Evolutionary conservation across 2,113 vertebrate species (phyloP), one percentile per base, ranked within the genome.

Genomic region (Menura novaehollandiae): DNA sequence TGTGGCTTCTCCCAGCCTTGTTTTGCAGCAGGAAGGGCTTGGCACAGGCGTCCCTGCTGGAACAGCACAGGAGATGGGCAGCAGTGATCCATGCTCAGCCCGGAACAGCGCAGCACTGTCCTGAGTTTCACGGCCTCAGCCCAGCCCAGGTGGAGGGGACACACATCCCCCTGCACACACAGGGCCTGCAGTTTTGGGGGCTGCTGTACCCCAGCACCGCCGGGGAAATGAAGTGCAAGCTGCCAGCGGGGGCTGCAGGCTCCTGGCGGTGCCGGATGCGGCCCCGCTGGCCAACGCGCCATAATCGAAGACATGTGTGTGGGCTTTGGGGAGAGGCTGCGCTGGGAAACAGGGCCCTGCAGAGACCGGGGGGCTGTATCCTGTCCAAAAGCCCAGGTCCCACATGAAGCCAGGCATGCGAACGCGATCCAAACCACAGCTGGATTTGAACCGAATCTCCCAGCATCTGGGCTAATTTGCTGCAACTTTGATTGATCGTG

Each of bases 231-330:
- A 41, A 85, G 93, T 59, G 66, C 5, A 66, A 93, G 93, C 89
- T 96, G 96, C 84, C 95, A 83, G 95, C 81, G 58, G 95, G 97
- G 97, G 92, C 92, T 96, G 93, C 82, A 51, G 91, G 95, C 93
- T 92, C 85, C 92, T 78, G 93, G 93, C 87, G 56, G 92, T 74
- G 94, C 94, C 92, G 91, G 96, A 95, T 93, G 95, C 93, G 33
- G 91, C 91, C 87, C 93, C 84, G 97, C 96, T 92, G 96, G 95
- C 95, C 97, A 94, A 75, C 28, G 33, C 53, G 52, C 91, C 33
- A 19, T 96, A 97, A 97, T 96, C 3, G 95, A 97, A 97, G 91
- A 92, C 96, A 96, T 95, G 97, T 97, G 97, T 95, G 97, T 93
- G 97, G 94, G 95, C 91, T 96, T 93, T 69, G 89, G 96, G 95